Conservation (phyloP, 1,140 invertebrate species). For the Halesus radiatus region DNA sequence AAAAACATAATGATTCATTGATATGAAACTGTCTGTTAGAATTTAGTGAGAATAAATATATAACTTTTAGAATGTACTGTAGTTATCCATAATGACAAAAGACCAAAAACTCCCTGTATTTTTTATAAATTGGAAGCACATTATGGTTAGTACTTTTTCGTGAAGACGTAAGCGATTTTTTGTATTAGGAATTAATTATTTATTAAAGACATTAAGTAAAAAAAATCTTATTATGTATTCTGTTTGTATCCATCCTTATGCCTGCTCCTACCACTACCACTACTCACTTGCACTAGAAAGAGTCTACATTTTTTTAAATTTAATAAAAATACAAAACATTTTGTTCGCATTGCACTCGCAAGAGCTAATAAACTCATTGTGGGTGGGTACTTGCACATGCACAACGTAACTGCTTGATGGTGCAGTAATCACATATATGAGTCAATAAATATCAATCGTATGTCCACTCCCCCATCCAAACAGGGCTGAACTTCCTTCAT, state of each 20-base stretch:
- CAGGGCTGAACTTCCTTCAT: no score
- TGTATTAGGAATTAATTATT: constrained; percentile 37
- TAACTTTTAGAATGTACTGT: constrained; percentile 27
- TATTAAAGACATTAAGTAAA: constrained; percentile 33
- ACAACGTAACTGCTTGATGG: no score
- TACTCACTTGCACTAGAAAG: no score
- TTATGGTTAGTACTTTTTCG: constrained; percentile 23
- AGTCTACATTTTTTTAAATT: no score
- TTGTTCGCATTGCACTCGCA: no score
- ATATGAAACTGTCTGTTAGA: constrained; percentile 26
- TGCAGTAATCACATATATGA: no score
- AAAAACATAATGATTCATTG: background rate
- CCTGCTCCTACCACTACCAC: no score
- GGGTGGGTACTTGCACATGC: no score
- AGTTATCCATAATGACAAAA: constrained; percentile 36
- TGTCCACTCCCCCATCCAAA: no score
- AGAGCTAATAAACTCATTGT: no score
- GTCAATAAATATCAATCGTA: no score
- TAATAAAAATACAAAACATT: no score
- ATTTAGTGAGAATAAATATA: background rate
- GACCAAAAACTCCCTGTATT: constrained; percentile 34
- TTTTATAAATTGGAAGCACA: constrained; percentile 24
- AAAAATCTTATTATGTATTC: background rate
- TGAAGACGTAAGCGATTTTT: constrained; percentile 4
- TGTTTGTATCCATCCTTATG: background rate